These are phyloP conservation scores for Apistogramma diplotaenia DNA, from an alignment of 2,113 vertebrate species.

Conservation along the genomic window DNA sequence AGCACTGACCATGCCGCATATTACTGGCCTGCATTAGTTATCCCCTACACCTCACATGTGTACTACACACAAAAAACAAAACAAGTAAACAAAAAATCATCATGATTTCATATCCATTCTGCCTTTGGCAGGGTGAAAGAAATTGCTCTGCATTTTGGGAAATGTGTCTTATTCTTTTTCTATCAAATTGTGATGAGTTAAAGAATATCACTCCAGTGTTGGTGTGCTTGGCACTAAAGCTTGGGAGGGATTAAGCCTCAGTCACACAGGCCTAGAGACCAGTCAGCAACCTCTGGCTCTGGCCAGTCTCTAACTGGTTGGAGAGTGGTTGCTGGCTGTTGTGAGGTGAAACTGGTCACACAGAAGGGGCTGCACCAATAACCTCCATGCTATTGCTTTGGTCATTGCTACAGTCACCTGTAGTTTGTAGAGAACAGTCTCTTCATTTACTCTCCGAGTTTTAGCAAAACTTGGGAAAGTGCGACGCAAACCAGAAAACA, in stretches of 20 bases:
- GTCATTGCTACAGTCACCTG: too few relatives aligned
- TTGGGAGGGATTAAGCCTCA: not conserved
- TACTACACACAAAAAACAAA: not conserved
- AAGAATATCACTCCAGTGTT: not conserved
- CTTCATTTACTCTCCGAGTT: not conserved
- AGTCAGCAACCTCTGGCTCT: too few relatives aligned
- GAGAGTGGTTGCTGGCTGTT: not conserved
- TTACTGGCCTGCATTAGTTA: constrained; percentile 43
- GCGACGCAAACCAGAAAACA: too few relatives aligned
- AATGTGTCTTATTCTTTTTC: not conserved
- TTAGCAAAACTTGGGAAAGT: not conserved
- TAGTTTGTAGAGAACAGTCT: not conserved
- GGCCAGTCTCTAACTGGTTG: not conserved
- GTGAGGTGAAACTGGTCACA: not conserved
- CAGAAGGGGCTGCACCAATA: not conserved
- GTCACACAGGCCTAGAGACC: not conserved
- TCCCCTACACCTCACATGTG: not conserved
- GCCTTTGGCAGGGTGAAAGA: constrained; percentile 11
- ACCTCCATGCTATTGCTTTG: not conserved
- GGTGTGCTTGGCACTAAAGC: not conserved
- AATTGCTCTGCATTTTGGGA: constrained; percentile 10
- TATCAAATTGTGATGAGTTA: not conserved
- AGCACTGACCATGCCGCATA: constrained; percentile 63
- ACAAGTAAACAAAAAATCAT: not conserved
- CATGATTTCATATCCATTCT: constrained; percentile 38